Conservation (phyloP, 2,888 invertebrate species). For the Falcaria lacertinaria region DNA sequence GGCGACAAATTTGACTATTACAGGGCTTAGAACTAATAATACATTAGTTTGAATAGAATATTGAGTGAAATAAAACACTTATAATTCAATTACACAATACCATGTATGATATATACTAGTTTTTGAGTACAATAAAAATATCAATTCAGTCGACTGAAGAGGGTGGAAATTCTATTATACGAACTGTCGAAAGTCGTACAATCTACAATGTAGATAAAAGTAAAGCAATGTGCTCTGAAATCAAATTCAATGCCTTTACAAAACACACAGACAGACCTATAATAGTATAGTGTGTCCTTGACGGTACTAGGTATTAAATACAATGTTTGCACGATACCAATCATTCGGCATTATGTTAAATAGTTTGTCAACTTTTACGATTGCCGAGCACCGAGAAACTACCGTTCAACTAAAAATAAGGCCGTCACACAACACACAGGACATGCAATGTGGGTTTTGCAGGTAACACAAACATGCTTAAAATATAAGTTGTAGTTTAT, state of each 20-base stretch:
- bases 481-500: no score
- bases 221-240: no score
- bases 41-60: not conserved
- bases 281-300: not conserved
- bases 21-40: not conserved
- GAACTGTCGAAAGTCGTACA: no score
- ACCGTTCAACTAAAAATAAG: not conserved
- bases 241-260: no score
- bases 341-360: not conserved
- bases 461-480: not conserved
- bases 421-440: not conserved
- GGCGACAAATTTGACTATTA: not conserved
- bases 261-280: not conserved
- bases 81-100: not conserved
- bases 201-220: no score
- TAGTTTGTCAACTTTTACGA: not conserved
- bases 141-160: no score
- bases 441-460: not conserved
- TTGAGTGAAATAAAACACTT: not conserved
- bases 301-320: conserved; percentile 31
- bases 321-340: conserved; percentile 18
- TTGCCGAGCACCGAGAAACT: not conserved
- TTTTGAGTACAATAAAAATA: no score
- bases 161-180: no score
- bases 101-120: no score